A percentile compares a stretch with the other conserved stretches of the same genome.
Conservation (phyloP, 2,113 vertebrate genomes). For the Heteronetta atricapilla region DNA sequence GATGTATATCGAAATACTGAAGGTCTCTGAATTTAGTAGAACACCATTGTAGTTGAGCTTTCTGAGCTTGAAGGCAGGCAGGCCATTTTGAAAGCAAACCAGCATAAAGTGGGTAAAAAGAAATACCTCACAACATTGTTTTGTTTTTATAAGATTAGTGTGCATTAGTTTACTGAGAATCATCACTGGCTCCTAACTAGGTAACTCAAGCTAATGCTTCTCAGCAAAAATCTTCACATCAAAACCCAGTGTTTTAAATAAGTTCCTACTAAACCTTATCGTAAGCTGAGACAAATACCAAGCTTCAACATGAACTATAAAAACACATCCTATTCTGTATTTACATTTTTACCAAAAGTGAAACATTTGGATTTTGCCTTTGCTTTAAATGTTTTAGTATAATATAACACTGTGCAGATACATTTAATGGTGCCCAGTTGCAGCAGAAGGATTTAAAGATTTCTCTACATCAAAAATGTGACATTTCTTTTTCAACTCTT, state of each 20-base stretch:
- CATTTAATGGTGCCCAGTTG: background rate
- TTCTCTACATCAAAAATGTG: too few relatives aligned
- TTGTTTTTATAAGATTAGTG: background rate
- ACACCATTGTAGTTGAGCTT: background rate
- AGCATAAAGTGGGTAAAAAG: background rate
- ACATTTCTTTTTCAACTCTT: too few relatives aligned
- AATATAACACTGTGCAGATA: background rate
- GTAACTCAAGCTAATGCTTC: background rate
- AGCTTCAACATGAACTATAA: background rate
- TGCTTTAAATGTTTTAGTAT: background rate
- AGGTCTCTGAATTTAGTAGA: background rate
- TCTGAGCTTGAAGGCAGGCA: background rate
- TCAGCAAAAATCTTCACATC: background rate
- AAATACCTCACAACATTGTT: background rate
- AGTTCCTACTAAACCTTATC: background rate
- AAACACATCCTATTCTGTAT: background rate
- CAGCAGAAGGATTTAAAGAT: background rate
- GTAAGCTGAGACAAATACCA: too few relatives aligned
- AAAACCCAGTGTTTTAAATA: background rate
- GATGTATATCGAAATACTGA: background rate
- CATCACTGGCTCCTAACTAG: background rate
- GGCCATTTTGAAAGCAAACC: background rate
- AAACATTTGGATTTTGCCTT: background rate
- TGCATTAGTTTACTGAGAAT: background rate
- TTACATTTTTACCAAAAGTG: background rate